Conservation (phyloP, 92 coral and sea anemone species). For the Phenganax marumi region DNA sequence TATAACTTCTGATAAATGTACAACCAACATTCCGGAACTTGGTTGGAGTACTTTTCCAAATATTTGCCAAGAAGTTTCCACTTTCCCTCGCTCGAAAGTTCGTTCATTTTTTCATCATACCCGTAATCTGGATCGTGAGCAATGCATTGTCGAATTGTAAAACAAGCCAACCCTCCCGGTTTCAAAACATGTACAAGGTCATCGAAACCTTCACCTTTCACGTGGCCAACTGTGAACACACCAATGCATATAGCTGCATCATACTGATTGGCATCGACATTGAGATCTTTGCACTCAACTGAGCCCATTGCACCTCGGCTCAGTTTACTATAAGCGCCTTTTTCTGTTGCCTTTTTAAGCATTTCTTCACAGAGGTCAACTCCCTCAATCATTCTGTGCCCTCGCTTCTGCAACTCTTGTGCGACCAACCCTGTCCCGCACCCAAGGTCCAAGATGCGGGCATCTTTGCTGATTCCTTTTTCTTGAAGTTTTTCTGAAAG, state of each 20-base stretch:
- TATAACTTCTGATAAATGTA: slow-evolving; percentile 64
- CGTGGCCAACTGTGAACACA: slow-evolving; percentile 70
- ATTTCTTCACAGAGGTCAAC: slow-evolving; percentile 70
- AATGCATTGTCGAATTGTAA: slow-evolving; percentile 75
- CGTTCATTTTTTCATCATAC: slow-evolving; percentile 71
- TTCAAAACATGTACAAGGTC: slow-evolving; percentile 82
- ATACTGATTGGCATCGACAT: slow-evolving; percentile 54
- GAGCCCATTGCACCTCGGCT: neutral
- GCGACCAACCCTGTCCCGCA: slow-evolving; percentile 86
- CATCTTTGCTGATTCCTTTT: slow-evolving; percentile 40
- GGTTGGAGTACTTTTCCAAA: slow-evolving; percentile 59
- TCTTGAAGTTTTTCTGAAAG: slow-evolving; percentile 61
- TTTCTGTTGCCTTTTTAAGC: slow-evolving; percentile 67
- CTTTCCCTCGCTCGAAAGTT: slow-evolving; percentile 56
- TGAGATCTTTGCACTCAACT: neutral
- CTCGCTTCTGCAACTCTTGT: slow-evolving; percentile 59
- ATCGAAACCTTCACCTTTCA: slow-evolving; percentile 82
- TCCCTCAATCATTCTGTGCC: slow-evolving; percentile 70
- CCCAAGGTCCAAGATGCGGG: slow-evolving; percentile 80
- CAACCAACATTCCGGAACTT: slow-evolving; percentile 42
- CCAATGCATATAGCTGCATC: slow-evolving; percentile 79
- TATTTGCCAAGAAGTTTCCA: slow-evolving; percentile 69
- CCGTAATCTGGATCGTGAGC: slow-evolving; percentile 63
- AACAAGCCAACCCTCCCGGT: slow-evolving; percentile 81
- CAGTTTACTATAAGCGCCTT: slow-evolving; percentile 60